Conservation (phyloP, 2,797 vertebrate genomes). For the Rhadinocentrus ornatus region DNA sequence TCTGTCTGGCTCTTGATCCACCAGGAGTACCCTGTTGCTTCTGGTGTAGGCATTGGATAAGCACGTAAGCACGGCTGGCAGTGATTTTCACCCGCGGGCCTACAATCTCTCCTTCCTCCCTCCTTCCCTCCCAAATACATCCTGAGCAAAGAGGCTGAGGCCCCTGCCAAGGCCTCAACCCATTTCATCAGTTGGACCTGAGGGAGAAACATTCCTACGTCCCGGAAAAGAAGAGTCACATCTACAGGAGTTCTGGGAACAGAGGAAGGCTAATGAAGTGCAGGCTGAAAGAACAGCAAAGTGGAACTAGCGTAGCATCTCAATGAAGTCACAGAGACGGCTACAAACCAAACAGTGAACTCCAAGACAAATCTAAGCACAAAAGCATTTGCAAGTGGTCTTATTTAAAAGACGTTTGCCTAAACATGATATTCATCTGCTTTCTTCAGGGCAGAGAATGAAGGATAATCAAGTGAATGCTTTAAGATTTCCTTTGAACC, state of each 20-base stretch:
- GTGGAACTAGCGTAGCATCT: slow-evolving; percentile 41
- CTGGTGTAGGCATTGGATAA: slow-evolving; percentile 64
- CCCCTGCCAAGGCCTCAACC: slow-evolving; percentile 72
- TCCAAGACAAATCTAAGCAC: neutral
- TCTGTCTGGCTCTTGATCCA: slow-evolving; percentile 48
- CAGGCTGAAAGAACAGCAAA: slow-evolving; percentile 68
- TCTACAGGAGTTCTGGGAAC: slow-evolving; percentile 81
- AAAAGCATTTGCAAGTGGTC: neutral
- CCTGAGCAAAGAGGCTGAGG: slow-evolving; percentile 72
- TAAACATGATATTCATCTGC: neutral
- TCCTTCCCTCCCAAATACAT: slow-evolving; percentile 61
- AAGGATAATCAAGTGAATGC: neutral
- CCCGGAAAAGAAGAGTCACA: slow-evolving; percentile 81
- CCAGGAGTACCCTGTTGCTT: slow-evolving; percentile 38
- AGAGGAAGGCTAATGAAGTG: slow-evolving; percentile 80
- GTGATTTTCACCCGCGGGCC: slow-evolving; percentile 71
- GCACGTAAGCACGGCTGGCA: slow-evolving; percentile 75
- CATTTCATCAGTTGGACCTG: slow-evolving; percentile 75
- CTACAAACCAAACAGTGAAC: slow-evolving; percentile 10
- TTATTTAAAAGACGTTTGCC: neutral
- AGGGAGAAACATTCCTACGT: slow-evolving; percentile 79
- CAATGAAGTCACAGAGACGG: slow-evolving; percentile 30
- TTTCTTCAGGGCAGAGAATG: neutral
- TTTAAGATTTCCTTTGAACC: neutral
- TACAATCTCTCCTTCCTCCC: slow-evolving; percentile 48